Percentiles rank a stretch among this genome's conserved stretches.
phyloP scores from a whole-genome alignment of 2,113 vertebrate species.

The Felis catus region F.catus_Fca126_mat1.0 CM031425.1:59193501-59194000 shows the following conservation, averaged over 20 bases:
- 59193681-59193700: not conserved
- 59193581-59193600: not conserved
- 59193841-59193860: not conserved
- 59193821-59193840: not conserved
- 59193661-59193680: not conserved
- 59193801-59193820: conserved; percentile 49
- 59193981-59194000: not conserved
- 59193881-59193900: not conserved
- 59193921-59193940: not conserved
- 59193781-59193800: conserved; percentile 28
- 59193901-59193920: not conserved
- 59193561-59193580: not conserved
- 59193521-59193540: not conserved
- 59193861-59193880: not conserved
- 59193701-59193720: not conserved
- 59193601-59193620: accelerated
- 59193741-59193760: not conserved
- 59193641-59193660: accelerated
- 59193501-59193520: accelerated
- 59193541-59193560: not conserved
- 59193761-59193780: conserved; percentile 47
- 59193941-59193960: accelerated
- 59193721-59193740: not conserved
- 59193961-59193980: accelerated
- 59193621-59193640: accelerated